These are phyloP conservation scores for Myioborus melanocephalus DNA, from an alignment of 2,797 vertebrate genomes.

Conservation along the genomic window DNA sequence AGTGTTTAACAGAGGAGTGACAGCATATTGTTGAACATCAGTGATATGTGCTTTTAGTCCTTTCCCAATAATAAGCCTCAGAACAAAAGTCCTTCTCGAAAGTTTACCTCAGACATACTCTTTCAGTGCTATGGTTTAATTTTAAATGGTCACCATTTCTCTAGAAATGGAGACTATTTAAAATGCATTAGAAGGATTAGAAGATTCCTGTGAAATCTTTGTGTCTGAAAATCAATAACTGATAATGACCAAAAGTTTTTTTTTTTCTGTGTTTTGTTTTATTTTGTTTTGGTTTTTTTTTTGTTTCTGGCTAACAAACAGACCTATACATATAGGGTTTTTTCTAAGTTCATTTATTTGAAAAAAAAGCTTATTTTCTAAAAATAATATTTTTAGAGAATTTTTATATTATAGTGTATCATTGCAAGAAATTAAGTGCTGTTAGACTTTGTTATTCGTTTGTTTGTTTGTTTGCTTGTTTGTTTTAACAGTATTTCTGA, in stretches of 20 bases:
- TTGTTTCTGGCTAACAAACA: not conserved
- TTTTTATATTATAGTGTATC: not conserved
- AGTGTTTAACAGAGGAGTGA: not conserved
- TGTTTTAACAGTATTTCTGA: not conserved
- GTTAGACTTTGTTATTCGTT: not conserved
- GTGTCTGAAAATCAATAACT: not conserved
- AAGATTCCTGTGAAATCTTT: not conserved
- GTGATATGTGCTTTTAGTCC: not conserved
- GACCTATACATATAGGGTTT: fast-evolving
- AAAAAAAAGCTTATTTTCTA: not conserved
- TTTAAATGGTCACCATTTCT: not conserved
- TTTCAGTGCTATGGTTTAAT: not conserved
- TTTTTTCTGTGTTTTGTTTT: not conserved
- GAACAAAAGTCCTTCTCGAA: not conserved
- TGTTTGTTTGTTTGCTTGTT: too few relatives aligned
- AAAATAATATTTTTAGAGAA: not conserved
- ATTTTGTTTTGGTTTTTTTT: not conserved
- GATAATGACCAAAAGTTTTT: not conserved
- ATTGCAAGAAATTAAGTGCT: not conserved
- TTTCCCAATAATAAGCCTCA: not conserved
- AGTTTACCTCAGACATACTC: not conserved
- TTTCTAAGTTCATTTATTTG: not conserved
- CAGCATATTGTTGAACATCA: not conserved
- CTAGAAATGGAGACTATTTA: not conserved
- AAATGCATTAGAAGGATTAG: too few relatives aligned